Conservation (phyloP, 2,797 vertebrate species). For the Propithecus deckenii region DNA sequence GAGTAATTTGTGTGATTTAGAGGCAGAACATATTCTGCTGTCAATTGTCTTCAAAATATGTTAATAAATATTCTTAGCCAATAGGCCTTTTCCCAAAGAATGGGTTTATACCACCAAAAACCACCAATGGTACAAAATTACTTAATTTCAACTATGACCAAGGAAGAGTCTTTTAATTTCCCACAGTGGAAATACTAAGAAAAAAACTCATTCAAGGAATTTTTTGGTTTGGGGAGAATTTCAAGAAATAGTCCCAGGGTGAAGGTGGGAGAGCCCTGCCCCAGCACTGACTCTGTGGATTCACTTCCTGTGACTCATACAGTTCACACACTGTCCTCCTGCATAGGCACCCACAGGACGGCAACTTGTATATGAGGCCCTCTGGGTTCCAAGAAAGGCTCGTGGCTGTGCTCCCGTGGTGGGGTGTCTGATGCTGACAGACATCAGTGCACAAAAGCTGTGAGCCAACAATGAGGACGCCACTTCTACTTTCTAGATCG, state of each 20-base stretch:
- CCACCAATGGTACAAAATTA: not conserved
- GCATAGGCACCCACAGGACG: not conserved
- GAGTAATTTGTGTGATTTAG: not conserved
- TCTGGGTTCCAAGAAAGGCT: not conserved
- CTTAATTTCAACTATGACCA: not conserved
- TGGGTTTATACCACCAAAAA: not conserved
- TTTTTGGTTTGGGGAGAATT: not conserved
- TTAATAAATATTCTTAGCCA: not conserved
- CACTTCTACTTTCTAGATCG: not conserved
- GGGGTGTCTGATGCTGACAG: not conserved
- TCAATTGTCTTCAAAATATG: not conserved
- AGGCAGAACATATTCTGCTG: not conserved
- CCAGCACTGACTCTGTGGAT: not conserved
- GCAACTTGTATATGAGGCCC: not conserved
- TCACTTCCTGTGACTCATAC: slow-evolving; percentile 7
- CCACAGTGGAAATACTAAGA: not conserved
- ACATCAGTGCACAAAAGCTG: not conserved
- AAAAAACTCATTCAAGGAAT: not conserved
- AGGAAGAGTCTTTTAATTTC: slow-evolving; percentile 8
- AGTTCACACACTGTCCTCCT: not conserved
- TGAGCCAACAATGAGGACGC: not conserved
- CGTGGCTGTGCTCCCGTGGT: not conserved
- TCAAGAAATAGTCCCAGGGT: not conserved
- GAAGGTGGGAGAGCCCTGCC: not conserved
- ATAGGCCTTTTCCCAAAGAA: not conserved